Conservation (phyloP, 2,888 invertebrate genomes). For the Blomia tropicalis region DNA sequence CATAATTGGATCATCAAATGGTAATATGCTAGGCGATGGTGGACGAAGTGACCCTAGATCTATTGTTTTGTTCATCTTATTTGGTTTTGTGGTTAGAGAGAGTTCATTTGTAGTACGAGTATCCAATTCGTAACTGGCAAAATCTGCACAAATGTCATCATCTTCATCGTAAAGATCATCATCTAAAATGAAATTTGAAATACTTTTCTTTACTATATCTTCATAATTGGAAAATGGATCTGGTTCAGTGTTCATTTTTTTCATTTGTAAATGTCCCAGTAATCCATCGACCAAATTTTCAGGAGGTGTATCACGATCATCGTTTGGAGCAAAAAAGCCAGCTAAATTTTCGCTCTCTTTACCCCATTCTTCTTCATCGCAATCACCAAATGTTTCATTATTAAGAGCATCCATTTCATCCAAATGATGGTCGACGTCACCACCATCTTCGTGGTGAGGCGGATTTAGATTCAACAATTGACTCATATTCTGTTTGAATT, state of each 20-base stretch:
- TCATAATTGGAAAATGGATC: conserved; percentile 19
- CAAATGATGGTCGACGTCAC: too few species aligned
- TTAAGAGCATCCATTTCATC: conserved; percentile 80
- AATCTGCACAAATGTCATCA: neutral
- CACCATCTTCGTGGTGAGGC: conserved; percentile 37
- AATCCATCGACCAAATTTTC: too few species aligned
- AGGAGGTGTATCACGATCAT: neutral
- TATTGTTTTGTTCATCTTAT: neutral
- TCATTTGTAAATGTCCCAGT: too few species aligned
- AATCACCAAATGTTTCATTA: conserved; percentile 75
- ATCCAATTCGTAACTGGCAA: neutral
- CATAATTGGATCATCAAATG: conserved; percentile 13
- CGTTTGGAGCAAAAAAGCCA: neutral
- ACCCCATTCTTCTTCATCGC: conserved; percentile 51
- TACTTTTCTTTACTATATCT: conserved; percentile 33
- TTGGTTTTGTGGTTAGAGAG: neutral
- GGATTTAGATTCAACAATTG: neutral
- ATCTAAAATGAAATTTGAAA: conserved; percentile 35
- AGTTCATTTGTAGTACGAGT: neutral
- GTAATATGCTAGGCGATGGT: conserved; percentile 10
- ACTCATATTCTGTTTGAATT: too few species aligned
- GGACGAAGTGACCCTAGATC: conserved; percentile 12
- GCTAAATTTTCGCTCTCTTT: conserved; percentile 53
- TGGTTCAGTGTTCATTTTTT: neutral
- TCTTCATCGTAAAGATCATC: conserved; percentile 32